Conservation (phyloP, 2,797 vertebrate genomes). For the Propithecus perrieri region DNA sequence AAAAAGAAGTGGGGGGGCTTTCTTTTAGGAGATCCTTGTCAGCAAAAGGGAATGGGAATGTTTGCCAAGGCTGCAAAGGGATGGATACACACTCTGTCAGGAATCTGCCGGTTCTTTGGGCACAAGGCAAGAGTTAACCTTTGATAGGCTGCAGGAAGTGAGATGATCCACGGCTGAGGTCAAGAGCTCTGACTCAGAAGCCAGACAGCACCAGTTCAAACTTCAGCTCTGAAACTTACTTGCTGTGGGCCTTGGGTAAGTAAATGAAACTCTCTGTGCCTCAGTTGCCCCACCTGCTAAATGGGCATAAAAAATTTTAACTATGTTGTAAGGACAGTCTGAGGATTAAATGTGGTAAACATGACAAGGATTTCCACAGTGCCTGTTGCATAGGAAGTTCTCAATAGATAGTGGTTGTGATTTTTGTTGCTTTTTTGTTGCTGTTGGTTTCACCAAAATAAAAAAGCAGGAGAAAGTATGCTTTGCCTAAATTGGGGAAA, state of each 20-base stretch:
- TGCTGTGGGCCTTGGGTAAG: not conserved
- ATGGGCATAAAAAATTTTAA: not conserved
- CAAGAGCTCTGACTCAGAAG: not conserved
- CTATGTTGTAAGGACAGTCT: not conserved
- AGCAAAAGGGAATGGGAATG: not conserved
- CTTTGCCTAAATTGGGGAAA: not conserved
- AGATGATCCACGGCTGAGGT: not conserved
- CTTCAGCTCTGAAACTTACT: not conserved
- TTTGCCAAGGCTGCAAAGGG: not conserved
- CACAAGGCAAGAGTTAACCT: conserved; percentile 51
- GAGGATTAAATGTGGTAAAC: not conserved
- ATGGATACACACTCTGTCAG: not conserved
- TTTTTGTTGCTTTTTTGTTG: not conserved
- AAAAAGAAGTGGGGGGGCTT: not conserved
- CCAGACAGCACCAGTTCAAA: not conserved
- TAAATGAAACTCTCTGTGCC: not conserved
- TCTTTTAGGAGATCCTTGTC: not conserved
- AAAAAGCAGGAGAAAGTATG: not conserved
- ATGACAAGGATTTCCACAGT: not conserved
- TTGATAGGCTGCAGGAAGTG: not conserved
- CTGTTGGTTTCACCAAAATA: not conserved
- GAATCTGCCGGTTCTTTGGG: conserved; percentile 20
- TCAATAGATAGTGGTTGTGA: not conserved
- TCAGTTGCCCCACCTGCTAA: not conserved
- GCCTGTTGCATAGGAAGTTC: not conserved